Base-by-base conservation (phyloP, 2,113 vertebrate species). In the Junco hyemalis region DNA sequence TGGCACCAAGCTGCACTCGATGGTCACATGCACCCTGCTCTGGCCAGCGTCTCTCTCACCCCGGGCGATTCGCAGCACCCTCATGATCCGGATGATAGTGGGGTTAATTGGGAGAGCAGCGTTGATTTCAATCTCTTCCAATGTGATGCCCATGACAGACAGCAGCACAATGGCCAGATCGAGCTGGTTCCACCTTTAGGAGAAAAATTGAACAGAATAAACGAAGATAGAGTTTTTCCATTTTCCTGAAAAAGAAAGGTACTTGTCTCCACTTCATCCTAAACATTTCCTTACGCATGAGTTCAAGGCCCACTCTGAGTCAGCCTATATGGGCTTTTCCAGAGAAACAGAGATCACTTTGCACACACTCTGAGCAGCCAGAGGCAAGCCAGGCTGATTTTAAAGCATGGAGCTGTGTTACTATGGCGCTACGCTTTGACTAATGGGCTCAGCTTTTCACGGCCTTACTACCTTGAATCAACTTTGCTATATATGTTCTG, bases 71-170 rank as follows among this genome's bases (percentile, higher is more conserved):
- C 99, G 98, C 69, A 99, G 98, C 18, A 99, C 99, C 70, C 99
- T 98, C 99, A 99, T 99, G 97, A 99, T 99, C 63, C 99, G 98
- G 95, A 99, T 99, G 97, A 99, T 99, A 54, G 99, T 99, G 76
- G 99, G 99, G 96, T 99, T 99, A 98, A 99, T 99, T 92, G 99
- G 99, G 81, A 99, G 98, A 14, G 99, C 99, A 2, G 99, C 98
- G 3, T 99, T 99, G 95, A 99, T 99, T 97, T 99, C 99, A 14
- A 99, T 99, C 97, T 99, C 99, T 96, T 99, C 99, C 97, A 99
- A 50, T 0, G 98, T 99, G 97, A 99, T 99, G 85, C 99, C 99
- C 99, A 99, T 99, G 91, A 99, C 98, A 1, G 99, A 99, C 74
- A 99, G 98, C 80, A 99, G 98, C 90, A 99, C 99, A 35, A 99